phyloP scores from a whole-genome alignment of 1,140 invertebrate species.

The Anagrus nilaparvatae region DNA sequence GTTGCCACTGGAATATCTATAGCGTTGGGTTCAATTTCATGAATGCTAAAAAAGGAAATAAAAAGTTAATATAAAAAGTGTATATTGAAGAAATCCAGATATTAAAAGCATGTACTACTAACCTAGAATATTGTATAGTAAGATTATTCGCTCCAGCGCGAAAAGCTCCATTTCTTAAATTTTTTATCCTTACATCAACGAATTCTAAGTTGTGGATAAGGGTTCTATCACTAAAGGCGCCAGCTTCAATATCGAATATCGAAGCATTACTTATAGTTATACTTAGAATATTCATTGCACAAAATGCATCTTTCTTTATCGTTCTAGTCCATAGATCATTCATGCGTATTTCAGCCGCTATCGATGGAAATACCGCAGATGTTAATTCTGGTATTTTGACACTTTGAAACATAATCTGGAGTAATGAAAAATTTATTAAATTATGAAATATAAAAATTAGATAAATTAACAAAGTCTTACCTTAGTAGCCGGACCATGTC shows the following conservation, averaged over 20 bases:
- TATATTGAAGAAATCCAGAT: neutral
- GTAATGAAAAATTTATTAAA: constrained; percentile 22
- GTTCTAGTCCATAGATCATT: constrained; percentile 44
- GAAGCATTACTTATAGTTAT: constrained; percentile 52
- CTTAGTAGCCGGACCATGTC: constrained; percentile 48
- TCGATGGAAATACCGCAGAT: constrained; percentile 51
- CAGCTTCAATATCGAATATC: constrained; percentile 47
- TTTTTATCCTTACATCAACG: constrained; percentile 46
- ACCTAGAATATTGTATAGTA: constrained; percentile 56
- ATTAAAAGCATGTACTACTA: constrained; percentile 24
- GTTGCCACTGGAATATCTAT: constrained; percentile 52
- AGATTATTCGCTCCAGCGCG: constrained; percentile 53
- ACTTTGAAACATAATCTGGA: constrained; percentile 56
- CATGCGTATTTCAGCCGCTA: constrained; percentile 50
- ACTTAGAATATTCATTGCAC: constrained; percentile 49
- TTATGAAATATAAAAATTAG: neutral
- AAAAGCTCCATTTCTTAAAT: constrained; percentile 49
- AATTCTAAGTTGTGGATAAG: constrained; percentile 53
- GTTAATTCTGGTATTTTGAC: constrained; percentile 49
- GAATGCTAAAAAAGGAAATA: constrained; percentile 45
- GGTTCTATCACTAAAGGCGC: constrained; percentile 53
- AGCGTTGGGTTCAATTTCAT: constrained; percentile 48
- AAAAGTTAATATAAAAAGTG: neutral
- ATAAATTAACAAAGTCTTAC: constrained; percentile 25
- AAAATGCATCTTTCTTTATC: constrained; percentile 53